phyloP scores from a whole-genome alignment of 2,113 vertebrate genomes.

The Bubo bubo region DNA sequence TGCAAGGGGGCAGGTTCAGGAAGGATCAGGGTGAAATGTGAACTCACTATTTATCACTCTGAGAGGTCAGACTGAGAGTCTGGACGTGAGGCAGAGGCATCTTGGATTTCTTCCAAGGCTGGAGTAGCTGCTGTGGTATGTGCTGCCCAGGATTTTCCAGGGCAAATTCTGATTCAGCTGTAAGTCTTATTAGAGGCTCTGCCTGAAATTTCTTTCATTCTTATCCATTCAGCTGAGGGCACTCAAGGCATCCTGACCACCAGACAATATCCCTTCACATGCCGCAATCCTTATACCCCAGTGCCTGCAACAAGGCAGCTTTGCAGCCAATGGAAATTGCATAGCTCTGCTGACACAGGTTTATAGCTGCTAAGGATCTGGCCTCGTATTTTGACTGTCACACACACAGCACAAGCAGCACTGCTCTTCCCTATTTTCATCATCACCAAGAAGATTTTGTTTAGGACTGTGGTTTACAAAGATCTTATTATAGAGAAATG shows the following conservation, averaged over 20 bases:
- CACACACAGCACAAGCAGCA: slow-evolving; percentile 7
- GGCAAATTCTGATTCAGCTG: slow-evolving; percentile 53
- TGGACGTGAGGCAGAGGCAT: slow-evolving; percentile 46
- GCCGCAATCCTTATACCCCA: neutral
- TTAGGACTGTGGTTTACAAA: slow-evolving; percentile 53
- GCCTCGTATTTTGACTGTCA: neutral
- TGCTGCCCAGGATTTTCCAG: slow-evolving; percentile 50
- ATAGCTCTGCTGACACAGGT: slow-evolving; percentile 19
- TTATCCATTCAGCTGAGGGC: slow-evolving; percentile 27
- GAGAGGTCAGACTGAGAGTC: slow-evolving; percentile 54
- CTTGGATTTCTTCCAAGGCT: slow-evolving; percentile 57
- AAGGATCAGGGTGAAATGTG: slow-evolving; percentile 55
- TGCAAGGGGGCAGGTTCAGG: slow-evolving; percentile 57
- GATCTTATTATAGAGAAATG: slow-evolving; percentile 65
- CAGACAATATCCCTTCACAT: neutral
- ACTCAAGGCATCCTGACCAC: slow-evolving; percentile 14
- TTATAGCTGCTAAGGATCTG: neutral
- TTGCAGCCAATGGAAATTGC: neutral
- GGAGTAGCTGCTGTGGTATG: slow-evolving; percentile 30
- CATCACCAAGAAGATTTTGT: slow-evolving; percentile 39
- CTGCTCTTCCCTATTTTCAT: slow-evolving; percentile 23
- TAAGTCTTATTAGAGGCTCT: slow-evolving; percentile 17
- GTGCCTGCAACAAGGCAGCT: neutral
- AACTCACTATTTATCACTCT: slow-evolving; percentile 50
- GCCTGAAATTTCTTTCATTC: slow-evolving; percentile 47